Evolutionary conservation across 2,797 vertebrate genomes (phyloP).

Genomic region (Cirrhinus molitorella): DNA sequence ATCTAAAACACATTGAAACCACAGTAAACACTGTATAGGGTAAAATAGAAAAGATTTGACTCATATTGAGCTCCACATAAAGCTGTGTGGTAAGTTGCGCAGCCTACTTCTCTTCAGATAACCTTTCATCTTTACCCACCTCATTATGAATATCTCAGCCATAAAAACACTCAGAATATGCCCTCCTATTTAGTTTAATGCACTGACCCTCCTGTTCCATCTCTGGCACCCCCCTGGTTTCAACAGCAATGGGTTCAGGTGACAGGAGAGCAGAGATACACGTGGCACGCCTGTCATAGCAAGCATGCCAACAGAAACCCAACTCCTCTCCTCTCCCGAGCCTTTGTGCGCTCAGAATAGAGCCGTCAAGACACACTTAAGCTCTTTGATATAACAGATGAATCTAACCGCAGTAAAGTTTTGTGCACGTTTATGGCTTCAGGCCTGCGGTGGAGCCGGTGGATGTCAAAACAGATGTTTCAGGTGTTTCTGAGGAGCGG

Average conservation of each 20-base stretch:
- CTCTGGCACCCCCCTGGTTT: constrained; percentile 32
- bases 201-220: not conserved
- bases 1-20: not conserved
- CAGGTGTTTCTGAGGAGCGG: constrained; percentile 23
- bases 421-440: constrained; percentile 29
- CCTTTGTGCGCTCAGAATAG: constrained; percentile 57
- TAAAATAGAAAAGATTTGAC: not conserved
- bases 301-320: constrained; percentile 61
- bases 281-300: constrained; percentile 53
- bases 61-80: not conserved
- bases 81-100: not conserved
- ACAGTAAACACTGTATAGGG: not conserved
- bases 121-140: not conserved
- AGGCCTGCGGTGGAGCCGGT: not conserved
- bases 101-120: not conserved
- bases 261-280: constrained; percentile 46
- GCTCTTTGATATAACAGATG: constrained; percentile 47
- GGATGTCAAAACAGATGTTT: constrained; percentile 37
- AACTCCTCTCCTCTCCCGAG: constrained; percentile 48
- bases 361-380: constrained; percentile 44
- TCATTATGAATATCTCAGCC: constrained; percentile 4
- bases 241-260: constrained; percentile 53
- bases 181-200: not conserved
- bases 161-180: not conserved
- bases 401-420: constrained; percentile 34